Percentiles rank a stretch among this genome's conserved stretches.
Evolutionary conservation across 2,797 vertebrate species (phyloP).

Genomic region (Lophotriccus pileatus): DNA sequence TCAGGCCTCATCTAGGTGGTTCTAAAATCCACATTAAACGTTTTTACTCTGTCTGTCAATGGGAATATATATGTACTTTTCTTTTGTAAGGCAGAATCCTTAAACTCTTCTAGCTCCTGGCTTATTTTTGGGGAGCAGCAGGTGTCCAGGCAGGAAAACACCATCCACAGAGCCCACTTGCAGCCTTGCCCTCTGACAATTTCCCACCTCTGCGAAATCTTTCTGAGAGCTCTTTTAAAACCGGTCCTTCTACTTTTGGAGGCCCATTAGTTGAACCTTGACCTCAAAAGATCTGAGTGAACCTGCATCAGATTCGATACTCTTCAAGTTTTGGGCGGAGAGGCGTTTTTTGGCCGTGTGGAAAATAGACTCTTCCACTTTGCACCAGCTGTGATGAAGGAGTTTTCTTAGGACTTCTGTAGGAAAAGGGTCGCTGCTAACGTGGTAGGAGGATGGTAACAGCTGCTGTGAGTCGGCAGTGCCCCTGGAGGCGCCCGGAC

Average conservation of each 20-base stretch:
- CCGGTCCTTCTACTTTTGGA: neutral
- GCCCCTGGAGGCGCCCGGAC: neutral
- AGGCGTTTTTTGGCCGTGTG: accelerated
- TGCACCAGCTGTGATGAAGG: neutral
- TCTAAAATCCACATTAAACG: neutral
- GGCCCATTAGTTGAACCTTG: neutral
- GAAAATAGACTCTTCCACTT: neutral
- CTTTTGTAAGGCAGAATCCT: neutral
- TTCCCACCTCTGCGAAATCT: neutral
- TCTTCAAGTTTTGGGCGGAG: accelerated
- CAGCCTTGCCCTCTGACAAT: neutral
- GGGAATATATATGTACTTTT: neutral
- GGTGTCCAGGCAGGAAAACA: neutral
- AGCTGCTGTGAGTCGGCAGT: neutral
- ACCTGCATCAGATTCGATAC: neutral
- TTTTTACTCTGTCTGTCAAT: neutral
- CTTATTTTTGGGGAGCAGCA: neutral
- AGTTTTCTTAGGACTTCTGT: neutral
- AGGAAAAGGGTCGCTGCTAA: neutral
- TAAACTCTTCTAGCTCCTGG: neutral
- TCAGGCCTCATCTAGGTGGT: neutral
- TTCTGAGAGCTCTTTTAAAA: neutral
- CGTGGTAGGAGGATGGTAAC: neutral
- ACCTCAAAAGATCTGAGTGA: neutral
- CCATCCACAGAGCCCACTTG: neutral